Conservation (phyloP, 2,888 invertebrate genomes). For the Spodoptera exigua region DNA sequence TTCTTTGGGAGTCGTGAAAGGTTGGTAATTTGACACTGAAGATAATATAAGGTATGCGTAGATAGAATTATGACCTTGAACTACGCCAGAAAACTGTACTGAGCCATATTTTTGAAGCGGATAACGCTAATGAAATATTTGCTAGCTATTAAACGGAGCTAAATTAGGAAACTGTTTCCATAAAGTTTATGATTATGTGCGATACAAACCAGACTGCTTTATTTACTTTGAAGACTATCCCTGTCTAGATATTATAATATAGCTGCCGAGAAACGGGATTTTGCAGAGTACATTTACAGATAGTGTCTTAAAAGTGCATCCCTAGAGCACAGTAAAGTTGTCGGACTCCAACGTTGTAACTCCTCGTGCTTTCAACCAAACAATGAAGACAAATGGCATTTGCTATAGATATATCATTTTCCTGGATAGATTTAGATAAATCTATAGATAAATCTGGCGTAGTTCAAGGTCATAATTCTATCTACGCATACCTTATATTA, state of each 20-base stretch:
- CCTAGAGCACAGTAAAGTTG: background rate
- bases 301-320: slow-evolving; percentile 11
- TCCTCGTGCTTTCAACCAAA: slow-evolving; percentile 8
- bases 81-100: too few species aligned
- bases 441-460: too few species aligned
- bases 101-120: background rate
- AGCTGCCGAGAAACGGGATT: background rate
- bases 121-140: slow-evolving; percentile 7
- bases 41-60: too few species aligned
- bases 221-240: slow-evolving; percentile 5
- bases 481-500: too few species aligned
- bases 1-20: too few species aligned
- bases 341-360: slow-evolving; percentile 13
- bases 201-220: slow-evolving; percentile 24
- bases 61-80: too few species aligned
- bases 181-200: slow-evolving; percentile 27
- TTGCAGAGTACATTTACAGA: slow-evolving; percentile 5
- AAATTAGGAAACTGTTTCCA: slow-evolving; percentile 30
- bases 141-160: slow-evolving; percentile 28
- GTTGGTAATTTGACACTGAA: too few species aligned
- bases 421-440: slow-evolving; percentile 24
- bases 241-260: slow-evolving; percentile 3
- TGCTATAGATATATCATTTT: slow-evolving; percentile 49
- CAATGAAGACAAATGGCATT: slow-evolving; percentile 34
- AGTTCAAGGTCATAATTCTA: too few species aligned